These are phyloP conservation scores for Leuciscus waleckii DNA, from an alignment of 2,797 vertebrate genomes.

Conservation along the genomic window DNA sequence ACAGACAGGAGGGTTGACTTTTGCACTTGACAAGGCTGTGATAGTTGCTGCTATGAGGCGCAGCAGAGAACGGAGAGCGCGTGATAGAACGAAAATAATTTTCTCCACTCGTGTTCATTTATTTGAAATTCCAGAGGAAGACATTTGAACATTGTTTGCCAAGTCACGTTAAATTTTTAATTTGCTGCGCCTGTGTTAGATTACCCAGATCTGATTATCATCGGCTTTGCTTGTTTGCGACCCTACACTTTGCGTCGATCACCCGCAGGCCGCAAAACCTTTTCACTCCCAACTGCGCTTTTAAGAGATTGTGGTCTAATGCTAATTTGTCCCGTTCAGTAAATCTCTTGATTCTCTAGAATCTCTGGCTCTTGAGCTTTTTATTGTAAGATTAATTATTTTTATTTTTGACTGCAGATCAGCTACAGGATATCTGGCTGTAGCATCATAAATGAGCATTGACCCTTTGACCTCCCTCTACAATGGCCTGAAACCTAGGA, in stretches of 20 bases:
- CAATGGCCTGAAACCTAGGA: conserved; percentile 13
- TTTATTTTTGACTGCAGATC: conserved; percentile 65
- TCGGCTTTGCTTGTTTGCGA: background rate
- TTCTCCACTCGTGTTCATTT: background rate
- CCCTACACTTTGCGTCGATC: background rate
- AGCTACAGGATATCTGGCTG: conserved; percentile 75
- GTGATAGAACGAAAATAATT: background rate
- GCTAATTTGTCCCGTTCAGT: background rate
- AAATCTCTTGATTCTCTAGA: background rate
- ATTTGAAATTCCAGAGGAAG: background rate
- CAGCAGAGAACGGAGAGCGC: background rate
- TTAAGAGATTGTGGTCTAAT: background rate
- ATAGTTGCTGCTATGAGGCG: background rate
- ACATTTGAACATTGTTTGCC: background rate
- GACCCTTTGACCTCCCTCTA: background rate
- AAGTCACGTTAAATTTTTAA: background rate
- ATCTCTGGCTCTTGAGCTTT: background rate
- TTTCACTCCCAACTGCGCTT: background rate
- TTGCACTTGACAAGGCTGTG: background rate
- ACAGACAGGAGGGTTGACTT: background rate
- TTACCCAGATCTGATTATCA: background rate
- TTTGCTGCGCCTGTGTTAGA: background rate
- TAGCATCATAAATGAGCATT: conserved; percentile 68
- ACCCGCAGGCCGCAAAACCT: background rate
- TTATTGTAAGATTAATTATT: background rate